These are phyloP conservation scores for Epizoanthus illoricatus DNA, from an alignment of 92 coral and sea anemone species.

Conservation along the genomic window DNA sequence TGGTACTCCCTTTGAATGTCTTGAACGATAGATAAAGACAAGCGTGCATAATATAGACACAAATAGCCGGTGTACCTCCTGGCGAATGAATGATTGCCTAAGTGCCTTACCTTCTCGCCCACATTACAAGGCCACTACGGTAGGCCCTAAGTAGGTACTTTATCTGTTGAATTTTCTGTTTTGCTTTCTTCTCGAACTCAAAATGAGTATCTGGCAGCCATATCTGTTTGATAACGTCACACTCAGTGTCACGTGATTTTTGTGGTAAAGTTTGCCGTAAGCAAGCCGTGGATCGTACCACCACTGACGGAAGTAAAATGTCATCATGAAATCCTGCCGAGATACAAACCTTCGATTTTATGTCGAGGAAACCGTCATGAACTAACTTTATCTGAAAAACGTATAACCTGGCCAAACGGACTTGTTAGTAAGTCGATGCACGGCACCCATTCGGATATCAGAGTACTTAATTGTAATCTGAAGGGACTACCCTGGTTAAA, in stretches of 20 bases:
- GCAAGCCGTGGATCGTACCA: slow-evolving; percentile 51
- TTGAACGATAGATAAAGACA: too few relatives aligned
- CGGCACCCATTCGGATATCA: too few relatives aligned
- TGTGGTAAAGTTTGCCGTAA: slow-evolving; percentile 39
- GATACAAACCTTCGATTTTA: neutral
- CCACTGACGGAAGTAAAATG: slow-evolving; percentile 45
- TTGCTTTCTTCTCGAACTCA: slow-evolving; percentile 39
- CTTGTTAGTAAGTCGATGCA: too few relatives aligned
- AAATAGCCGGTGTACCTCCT: too few relatives aligned
- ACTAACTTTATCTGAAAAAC: too few relatives aligned
- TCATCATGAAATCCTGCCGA: slow-evolving; percentile 36
- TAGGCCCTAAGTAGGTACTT: slow-evolving; percentile 34
- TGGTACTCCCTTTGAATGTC: too few relatives aligned
- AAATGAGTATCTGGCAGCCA: slow-evolving; percentile 52
- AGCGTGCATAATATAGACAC: too few relatives aligned
- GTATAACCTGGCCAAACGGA: too few relatives aligned
- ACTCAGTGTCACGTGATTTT: slow-evolving; percentile 38
- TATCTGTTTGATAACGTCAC: slow-evolving; percentile 37
- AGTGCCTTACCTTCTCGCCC: slow-evolving; percentile 34
- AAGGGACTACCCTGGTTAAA: too few relatives aligned
- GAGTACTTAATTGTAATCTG: too few relatives aligned
- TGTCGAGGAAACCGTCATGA: too few relatives aligned
- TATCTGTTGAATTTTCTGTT: slow-evolving; percentile 39
- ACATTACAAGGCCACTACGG: slow-evolving; percentile 30
- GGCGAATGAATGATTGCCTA: neutral